phyloP scores from a whole-genome alignment of 2,113 vertebrate species.

The Nyctibius bracteatus region DNA sequence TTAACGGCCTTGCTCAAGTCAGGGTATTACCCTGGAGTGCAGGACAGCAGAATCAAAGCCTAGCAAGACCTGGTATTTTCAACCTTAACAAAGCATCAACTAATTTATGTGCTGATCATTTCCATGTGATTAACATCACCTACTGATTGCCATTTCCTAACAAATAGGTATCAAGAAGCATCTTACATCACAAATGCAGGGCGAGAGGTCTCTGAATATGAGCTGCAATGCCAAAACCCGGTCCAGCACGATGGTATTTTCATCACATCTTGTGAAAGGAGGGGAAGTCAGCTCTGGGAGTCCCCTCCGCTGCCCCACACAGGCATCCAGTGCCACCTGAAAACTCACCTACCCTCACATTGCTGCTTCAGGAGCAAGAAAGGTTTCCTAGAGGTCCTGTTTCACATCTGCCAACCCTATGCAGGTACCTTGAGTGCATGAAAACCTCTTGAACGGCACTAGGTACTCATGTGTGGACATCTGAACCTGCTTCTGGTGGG shows the following conservation, averaged over 20 bases:
- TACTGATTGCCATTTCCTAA: neutral
- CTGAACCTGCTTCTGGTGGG: neutral
- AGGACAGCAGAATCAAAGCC: neutral
- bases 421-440: neutral
- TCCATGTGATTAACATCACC: neutral
- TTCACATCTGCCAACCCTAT: neutral
- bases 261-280: neutral
- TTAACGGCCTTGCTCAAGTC: neutral
- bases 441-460: neutral
- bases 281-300: neutral
- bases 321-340: accelerated
- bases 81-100: neutral
- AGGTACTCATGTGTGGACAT: neutral
- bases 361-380: neutral
- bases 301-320: neutral
- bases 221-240: neutral
- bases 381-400: neutral
- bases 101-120: neutral
- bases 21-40: neutral
- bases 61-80: neutral
- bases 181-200: neutral
- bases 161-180: neutral
- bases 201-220: neutral
- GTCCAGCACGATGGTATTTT: neutral
- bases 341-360: neutral